Conservation (phyloP, 2,888 invertebrate genomes). For the Pyralis farinalis region DNA sequence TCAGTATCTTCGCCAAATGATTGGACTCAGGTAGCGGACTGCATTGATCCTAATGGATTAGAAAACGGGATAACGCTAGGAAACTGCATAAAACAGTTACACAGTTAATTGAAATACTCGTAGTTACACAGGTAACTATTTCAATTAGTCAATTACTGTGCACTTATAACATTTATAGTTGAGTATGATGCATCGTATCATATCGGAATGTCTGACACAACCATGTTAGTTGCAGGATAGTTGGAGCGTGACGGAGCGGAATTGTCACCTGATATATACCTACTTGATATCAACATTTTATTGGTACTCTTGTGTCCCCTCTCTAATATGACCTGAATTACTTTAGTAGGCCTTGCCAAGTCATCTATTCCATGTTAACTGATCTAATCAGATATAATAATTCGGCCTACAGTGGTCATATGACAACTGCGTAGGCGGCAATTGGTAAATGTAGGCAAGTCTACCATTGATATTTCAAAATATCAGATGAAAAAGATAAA, state of each 20-base stretch:
- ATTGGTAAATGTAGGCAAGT: neutral
- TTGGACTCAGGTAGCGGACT: too few relatives aligned
- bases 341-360: slow-evolving; percentile 15
- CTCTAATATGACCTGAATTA: slow-evolving; percentile 40
- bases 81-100: too few relatives aligned
- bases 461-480: neutral
- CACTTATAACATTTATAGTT: neutral
- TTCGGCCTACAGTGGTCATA: neutral
- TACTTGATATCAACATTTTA: slow-evolving; percentile 12
- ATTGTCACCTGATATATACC: slow-evolving; percentile 39
- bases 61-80: too few relatives aligned
- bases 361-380: slow-evolving; percentile 21
- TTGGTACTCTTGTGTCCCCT: slow-evolving; percentile 48
- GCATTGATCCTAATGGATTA: too few relatives aligned
- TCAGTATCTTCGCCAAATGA: too few relatives aligned
- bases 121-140: too few relatives aligned
- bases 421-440: neutral
- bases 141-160: neutral
- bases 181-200: too few relatives aligned
- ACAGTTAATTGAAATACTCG: too few relatives aligned
- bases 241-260: slow-evolving; percentile 42
- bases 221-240: slow-evolving; percentile 27
- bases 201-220: slow-evolving; percentile 28
- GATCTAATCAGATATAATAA: slow-evolving; percentile 4
- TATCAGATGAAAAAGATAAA: too few relatives aligned